Conservation (phyloP, 2,797 vertebrate genomes). For the Falco rusticolus region DNA sequence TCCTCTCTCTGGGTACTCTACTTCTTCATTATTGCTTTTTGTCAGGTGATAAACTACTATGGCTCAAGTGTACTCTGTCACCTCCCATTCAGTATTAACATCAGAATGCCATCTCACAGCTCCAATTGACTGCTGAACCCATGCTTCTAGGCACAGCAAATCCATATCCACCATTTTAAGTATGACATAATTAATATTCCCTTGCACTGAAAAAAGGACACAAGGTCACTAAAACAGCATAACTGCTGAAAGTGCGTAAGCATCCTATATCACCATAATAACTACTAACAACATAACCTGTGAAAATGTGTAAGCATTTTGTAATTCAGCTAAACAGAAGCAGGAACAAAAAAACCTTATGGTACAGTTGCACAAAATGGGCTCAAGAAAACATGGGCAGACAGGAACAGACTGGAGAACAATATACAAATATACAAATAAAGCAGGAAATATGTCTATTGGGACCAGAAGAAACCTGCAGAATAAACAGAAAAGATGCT, state of each 20-base stretch:
- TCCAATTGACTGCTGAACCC: background rate
- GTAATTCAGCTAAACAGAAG: background rate
- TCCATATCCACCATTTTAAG: background rate
- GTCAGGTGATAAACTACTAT: background rate
- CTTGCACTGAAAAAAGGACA: background rate
- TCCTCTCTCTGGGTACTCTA: background rate
- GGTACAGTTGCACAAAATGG: background rate
- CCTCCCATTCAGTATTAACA: background rate
- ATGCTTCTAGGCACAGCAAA: background rate
- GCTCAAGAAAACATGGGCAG: background rate
- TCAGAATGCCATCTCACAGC: background rate
- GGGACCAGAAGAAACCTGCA: background rate
- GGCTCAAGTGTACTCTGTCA: background rate
- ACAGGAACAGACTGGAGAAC: background rate
- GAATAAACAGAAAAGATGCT: background rate
- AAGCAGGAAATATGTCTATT: background rate
- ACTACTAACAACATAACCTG: background rate
- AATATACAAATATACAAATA: background rate
- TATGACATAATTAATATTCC: background rate
- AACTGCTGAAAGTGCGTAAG: background rate
- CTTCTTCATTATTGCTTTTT: background rate
- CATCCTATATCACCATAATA: background rate
- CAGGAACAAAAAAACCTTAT: background rate
- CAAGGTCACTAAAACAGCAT: background rate
- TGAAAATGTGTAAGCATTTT: background rate